phyloP scores from a whole-genome alignment of 2,888 invertebrate species.

The Diabrotica balteata region DNA sequence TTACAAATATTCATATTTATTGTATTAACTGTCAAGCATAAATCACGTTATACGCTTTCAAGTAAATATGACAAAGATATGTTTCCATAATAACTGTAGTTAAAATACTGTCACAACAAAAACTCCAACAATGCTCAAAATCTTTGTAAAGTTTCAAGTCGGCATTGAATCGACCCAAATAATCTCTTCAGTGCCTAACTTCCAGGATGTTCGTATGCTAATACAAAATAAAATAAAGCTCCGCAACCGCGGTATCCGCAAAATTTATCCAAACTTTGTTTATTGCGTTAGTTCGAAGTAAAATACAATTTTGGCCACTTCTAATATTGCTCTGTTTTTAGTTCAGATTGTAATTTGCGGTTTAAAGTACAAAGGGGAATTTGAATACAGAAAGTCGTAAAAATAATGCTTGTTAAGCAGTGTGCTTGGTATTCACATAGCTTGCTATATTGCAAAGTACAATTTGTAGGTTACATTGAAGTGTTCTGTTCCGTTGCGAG shows the following conservation, averaged over 20 bases:
- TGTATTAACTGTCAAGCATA: no score
- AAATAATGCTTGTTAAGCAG: no score
- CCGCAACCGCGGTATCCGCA: constrained; percentile 10
- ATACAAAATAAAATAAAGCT: constrained; percentile 12
- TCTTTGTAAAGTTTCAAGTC: background rate
- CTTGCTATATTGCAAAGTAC: no score
- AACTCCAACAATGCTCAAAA: background rate
- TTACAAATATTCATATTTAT: no score
- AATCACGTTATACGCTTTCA: no score
- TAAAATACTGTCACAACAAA: background rate
- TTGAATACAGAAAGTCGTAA: no score
- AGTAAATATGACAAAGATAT: no score
- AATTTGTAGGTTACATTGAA: no score
- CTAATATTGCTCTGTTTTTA: constrained; percentile 1
- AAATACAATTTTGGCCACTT: constrained; percentile 9
- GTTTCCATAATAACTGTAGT: no score
- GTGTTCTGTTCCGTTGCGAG: no score
- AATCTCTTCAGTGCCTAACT: constrained; percentile 11
- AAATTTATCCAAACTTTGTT: constrained; percentile 21
- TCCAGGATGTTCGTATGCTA: constrained; percentile 12
- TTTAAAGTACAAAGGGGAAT: background rate
- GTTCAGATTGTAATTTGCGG: background rate
- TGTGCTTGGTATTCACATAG: no score
- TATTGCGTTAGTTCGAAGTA: constrained; percentile 14
- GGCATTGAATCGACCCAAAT: constrained; percentile 5